Percentiles rank a stretch among this genome's conserved stretches.
Evolutionary conservation across 1,140 invertebrate genomes (phyloP).

Genomic region (Proales similis): DNA sequence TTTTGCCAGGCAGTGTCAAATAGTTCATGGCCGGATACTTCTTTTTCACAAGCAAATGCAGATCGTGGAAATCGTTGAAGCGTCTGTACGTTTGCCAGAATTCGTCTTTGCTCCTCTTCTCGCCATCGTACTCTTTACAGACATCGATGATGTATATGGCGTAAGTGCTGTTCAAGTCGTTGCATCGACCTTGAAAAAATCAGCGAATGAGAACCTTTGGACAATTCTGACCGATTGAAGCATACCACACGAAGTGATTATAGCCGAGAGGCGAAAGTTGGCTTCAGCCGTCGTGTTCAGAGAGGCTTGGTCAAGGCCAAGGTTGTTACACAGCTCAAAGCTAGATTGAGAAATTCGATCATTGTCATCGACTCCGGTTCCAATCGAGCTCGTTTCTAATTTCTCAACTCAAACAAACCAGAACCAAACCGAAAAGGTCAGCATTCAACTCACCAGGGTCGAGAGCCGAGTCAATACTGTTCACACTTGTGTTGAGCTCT

Average conservation of each 20-base stretch:
- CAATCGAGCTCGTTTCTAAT: too few relatives aligned
- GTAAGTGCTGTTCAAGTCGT: constrained; percentile 26
- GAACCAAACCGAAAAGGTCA: too few relatives aligned
- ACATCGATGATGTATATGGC: constrained; percentile 34
- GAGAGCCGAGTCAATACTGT: too few relatives aligned
- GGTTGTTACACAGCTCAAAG: constrained; percentile 25
- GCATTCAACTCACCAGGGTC: too few relatives aligned
- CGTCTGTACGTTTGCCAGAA: constrained; percentile 57
- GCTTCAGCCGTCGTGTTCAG: not conserved
- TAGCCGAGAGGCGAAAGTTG: not conserved
- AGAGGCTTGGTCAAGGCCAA: too few relatives aligned
- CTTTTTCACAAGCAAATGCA: constrained; percentile 58
- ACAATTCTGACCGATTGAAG: too few relatives aligned
- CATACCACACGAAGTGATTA: constrained; percentile 18
- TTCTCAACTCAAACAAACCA: too few relatives aligned
- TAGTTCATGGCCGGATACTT: constrained; percentile 68
- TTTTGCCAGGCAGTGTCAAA: constrained; percentile 79
- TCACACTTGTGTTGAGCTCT: too few relatives aligned
- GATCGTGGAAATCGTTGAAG: constrained; percentile 84
- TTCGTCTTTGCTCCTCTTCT: constrained; percentile 59
- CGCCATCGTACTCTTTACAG: constrained; percentile 5
- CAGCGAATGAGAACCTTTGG: too few relatives aligned
- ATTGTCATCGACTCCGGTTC: too few relatives aligned
- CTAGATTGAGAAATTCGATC: constrained; percentile 6
- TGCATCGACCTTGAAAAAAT: too few relatives aligned